Percentiles rank a stretch among this genome's conserved stretches.
These are phyloP conservation scores for Strongylocentrotus purpuratus DNA, from an alignment of 35 echinoderm and acorn worm genomes.

Conservation along the genomic window DNA sequence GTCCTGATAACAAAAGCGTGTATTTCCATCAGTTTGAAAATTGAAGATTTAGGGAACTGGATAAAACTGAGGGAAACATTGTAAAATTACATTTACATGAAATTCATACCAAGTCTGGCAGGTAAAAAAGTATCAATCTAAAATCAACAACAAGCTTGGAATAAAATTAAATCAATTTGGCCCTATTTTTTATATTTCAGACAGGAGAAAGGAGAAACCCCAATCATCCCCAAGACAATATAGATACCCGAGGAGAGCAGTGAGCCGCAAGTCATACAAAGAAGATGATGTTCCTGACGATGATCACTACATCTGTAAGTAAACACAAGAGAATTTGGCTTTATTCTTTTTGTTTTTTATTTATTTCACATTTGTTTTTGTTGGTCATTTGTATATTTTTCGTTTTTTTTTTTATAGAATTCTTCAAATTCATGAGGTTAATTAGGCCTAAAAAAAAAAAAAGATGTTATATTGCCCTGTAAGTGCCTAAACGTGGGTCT, in stretches of 20 bases:
- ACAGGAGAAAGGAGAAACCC: neutral
- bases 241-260: conserved; percentile 60
- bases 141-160: neutral
- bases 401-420: no score
- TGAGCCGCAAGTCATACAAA: conserved; percentile 63
- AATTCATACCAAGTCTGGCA: neutral
- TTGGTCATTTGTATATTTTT: no score
- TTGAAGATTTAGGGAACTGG: neutral
- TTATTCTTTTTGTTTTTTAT: no score
- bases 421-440: no score
- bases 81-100: neutral
- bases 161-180: neutral
- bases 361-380: neutral
- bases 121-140: neutral
- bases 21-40: neutral
- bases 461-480: no score
- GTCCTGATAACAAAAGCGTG: neutral
- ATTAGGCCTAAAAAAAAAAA: no score
- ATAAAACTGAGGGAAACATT: neutral
- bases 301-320: conserved; percentile 86
- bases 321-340: neutral
- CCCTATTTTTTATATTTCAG: neutral
- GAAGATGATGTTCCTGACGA: conserved; percentile 76
- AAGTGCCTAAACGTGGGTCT: no score
- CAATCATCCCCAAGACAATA: neutral